Percentiles rank a stretch among this genome's conserved stretches.
These are phyloP conservation scores for Pseudomyrmex sp. DNA, from an alignment of 1,140 invertebrate genomes.

Conservation along the genomic window DNA sequence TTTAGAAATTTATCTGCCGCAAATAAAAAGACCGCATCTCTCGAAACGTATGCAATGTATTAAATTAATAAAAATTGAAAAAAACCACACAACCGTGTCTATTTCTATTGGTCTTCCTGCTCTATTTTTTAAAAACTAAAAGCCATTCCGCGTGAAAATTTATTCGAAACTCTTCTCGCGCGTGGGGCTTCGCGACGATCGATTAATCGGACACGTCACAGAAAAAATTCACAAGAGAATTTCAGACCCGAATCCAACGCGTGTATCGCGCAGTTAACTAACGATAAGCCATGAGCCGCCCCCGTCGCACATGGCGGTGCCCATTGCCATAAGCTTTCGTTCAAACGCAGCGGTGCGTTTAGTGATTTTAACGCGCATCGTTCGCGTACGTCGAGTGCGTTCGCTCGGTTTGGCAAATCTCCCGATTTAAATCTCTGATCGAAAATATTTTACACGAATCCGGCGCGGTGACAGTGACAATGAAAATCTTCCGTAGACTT, in stretches of 20 bases:
- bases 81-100: no score
- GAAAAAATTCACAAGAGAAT: conserved; percentile 11
- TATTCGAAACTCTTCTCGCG: not conserved
- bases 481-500: conserved; percentile 38
- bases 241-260: conserved; percentile 7
- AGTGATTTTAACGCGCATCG: conserved; percentile 37
- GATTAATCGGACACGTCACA: conserved; percentile 3
- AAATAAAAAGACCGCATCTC: no score
- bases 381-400: conserved; percentile 20
- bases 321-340: conserved; percentile 11
- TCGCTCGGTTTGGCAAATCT: not conserved
- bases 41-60: no score
- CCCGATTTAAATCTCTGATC: not conserved
- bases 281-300: conserved; percentile 53
- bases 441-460: not conserved
- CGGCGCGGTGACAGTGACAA: not conserved
- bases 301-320: conserved; percentile 54
- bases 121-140: no score
- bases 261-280: conserved; percentile 5
- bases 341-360: conserved; percentile 13
- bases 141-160: not conserved
- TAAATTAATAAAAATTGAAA: no score
- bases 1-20: no score
- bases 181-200: conserved; percentile 31
- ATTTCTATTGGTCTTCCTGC: no score